Conservation (phyloP, 1,140 invertebrate genomes). For the Brachystomella parvula region DNA sequence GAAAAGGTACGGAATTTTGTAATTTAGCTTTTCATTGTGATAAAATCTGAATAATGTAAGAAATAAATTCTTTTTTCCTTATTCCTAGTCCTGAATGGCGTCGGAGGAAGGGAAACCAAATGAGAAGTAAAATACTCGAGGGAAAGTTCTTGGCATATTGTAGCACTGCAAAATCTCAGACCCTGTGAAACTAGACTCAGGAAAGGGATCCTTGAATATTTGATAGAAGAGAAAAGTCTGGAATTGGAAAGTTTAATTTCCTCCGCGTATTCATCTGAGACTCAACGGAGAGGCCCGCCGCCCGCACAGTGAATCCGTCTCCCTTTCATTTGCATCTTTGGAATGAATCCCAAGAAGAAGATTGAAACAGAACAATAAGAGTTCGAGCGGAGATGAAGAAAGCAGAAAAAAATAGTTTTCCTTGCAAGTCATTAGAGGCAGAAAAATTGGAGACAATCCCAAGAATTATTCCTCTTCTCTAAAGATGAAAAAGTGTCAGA, state of each 20-base stretch:
- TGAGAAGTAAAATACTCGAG: no score
- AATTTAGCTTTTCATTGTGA: not conserved
- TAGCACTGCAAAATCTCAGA: no score
- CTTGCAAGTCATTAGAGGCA: constrained; percentile 6
- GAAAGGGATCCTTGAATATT: no score
- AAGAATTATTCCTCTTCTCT: no score
- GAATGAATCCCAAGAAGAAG: not conserved
- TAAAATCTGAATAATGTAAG: not conserved
- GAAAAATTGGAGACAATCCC: no score
- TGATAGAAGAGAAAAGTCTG: no score
- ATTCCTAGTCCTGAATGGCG: no score
- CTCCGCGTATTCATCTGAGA: not conserved
- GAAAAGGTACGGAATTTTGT: not conserved
- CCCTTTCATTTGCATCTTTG: not conserved
- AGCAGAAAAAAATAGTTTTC: not conserved
- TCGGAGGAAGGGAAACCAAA: no score
- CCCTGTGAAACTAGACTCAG: no score
- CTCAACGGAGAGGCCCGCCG: no score
- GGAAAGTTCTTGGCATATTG: no score
- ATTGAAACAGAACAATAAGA: not conserved
- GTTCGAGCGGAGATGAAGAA: not conserved
- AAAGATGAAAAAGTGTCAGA: no score
- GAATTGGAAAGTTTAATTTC: not conserved
- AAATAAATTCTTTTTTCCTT: not conserved
- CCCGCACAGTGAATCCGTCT: not conserved